Evolutionary conservation across 2,888 invertebrate genomes (phyloP), one percentile per base, ranked within the genome.

Genomic region (Dryococelus australis): DNA sequence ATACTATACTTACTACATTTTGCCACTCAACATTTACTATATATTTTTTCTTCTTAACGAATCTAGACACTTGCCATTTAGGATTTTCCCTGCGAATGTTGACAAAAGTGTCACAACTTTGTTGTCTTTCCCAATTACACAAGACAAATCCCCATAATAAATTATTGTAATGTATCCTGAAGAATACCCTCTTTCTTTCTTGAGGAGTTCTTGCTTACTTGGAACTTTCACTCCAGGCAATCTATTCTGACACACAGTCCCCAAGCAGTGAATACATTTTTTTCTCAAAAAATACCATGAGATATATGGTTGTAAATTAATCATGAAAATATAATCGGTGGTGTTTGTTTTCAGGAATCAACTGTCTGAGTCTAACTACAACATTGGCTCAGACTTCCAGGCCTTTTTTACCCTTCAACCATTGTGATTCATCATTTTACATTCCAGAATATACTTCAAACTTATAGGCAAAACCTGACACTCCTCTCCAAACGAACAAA

Each of bases 301-400:
- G 65, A 16, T 16, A 8, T 65, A 9, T n/a, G 47, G 90, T 90
- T n/a, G 90, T 90, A 86, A 90, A 92, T 87, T 90, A 91, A 88
- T 91, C 91, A 87, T 91, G 91, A 88, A 90, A 91, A 89, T 91
- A 92, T 24, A 92, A 28, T 88, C 88, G 86, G 87, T 91, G 90
- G 88, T 91, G 91, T 87, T 89, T 88, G 84, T 90, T 89, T 88
- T 86, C 88, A 80, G 91, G 91, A 86, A 92, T 89, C 51, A 88
- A 89, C 86, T 91, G 86, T 35, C 90, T 87, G 53, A 92, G 89
- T n/a, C 91, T 89, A 20, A 92, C 90, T 20, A 92, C 91, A 53
- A 91, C 89, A 92, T 87, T 88, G 92, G 89, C 65, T 12, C 65
- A 65, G 10, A 16, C 65, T 65, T 16, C 65, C 16, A 65, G 65